Evolutionary conservation across 1,140 invertebrate genomes (phyloP).

Genomic region (Tigriopus japonicus): DNA sequence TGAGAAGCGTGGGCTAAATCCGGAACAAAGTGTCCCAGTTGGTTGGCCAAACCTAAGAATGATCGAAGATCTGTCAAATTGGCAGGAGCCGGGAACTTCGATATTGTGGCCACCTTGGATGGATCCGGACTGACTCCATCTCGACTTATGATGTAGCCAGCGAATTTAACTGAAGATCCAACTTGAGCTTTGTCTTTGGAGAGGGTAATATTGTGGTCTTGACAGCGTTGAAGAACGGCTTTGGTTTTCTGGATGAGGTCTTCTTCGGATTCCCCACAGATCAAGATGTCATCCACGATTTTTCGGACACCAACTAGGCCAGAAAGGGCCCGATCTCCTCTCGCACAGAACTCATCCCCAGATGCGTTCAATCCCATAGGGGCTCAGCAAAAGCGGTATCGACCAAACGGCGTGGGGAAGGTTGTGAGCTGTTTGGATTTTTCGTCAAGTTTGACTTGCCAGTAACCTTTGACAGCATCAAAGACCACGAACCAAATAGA

Average conservation of each 20-base stretch:
- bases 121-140: conserved; percentile 13
- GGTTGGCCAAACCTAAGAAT: conserved; percentile 13
- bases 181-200: conserved; percentile 20
- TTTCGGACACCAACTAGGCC: conserved; percentile 10
- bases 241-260: neutral
- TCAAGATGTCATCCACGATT: conserved; percentile 16
- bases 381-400: neutral
- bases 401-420: neutral
- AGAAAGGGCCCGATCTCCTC: conserved; percentile 16
- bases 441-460: neutral
- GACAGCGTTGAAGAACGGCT: conserved; percentile 12
- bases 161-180: conserved; percentile 19
- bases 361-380: neutral
- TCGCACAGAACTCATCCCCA: neutral
- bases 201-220: conserved; percentile 18
- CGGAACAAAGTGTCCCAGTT: conserved; percentile 12
- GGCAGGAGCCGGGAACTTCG: conserved; percentile 11
- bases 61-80: conserved; percentile 12
- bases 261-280: conserved; percentile 4
- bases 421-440: neutral
- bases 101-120: conserved; percentile 3
- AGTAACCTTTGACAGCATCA: conserved; percentile 18
- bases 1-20: neutral
- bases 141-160: conserved; percentile 16
- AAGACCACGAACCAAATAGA: conserved; percentile 17